Base-by-base conservation (phyloP, 2,888 invertebrate species). In the Apamea crenata region DNA sequence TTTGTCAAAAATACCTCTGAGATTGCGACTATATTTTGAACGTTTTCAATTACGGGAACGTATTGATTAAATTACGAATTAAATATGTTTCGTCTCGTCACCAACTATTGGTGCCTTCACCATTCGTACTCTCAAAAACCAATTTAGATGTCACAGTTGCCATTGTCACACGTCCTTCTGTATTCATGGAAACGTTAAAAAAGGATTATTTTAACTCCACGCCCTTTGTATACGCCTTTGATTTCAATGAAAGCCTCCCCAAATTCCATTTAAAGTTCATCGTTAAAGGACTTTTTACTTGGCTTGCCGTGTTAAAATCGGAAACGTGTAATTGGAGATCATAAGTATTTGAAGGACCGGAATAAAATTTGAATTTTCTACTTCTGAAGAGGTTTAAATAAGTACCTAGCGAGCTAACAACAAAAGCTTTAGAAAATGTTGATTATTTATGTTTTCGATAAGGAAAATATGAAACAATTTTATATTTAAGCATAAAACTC, bases 161-260 rank as follows among this genome's bases (percentile, higher is more conserved):
- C 83, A 86, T 87, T 91, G 88, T 90, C 90, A 90, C 88, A 85
- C 85, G 89, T 88, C 88, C 86, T 88, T 85, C 82, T 84, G 90
- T 91, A 91, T 91, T 93, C 92, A 90, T 90, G 92, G 87, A 91
- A 92, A 92, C 90, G 91, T 91, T 87, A 88, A 91, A 91, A 90
- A 90, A 89, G 90, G 72, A 92, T 92, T 91, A 92, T 92, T 93
- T 91, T 89, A 87, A 86, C 86, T 90, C 87, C 84, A 90, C 90
- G 91, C 90, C 90, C 90, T 87, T 88, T 87, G 90, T 91, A 83
- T 83, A 63, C 78, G 70, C 80, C 53, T 88, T 88, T 80, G 80
- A 85, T 87, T 89, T 87, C 83, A 85, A 83, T 81, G 71, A 77
- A 82, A 83, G 66, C 70, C 66, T 77, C 70, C 71, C 72, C 69